Conservation (phyloP, 2,888 invertebrate species). For the Rhingia rostrata region DNA sequence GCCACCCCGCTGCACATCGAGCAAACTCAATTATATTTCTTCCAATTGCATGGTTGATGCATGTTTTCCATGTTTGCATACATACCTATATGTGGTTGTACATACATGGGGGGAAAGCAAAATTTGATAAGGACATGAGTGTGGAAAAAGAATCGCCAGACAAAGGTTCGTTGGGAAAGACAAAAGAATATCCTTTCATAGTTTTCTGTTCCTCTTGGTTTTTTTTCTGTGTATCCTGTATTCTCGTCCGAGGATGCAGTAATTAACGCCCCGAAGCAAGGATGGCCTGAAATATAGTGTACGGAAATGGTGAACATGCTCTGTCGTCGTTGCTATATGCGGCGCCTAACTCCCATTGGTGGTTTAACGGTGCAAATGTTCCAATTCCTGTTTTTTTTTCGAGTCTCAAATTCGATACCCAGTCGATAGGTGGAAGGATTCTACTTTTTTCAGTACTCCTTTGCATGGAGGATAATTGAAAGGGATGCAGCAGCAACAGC, state of each 20-base stretch:
- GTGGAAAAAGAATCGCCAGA: constrained; percentile 60
- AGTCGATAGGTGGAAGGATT: constrained; percentile 68
- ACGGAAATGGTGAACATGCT: constrained; percentile 64
- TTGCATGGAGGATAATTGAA: constrained; percentile 71
- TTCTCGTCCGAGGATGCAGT: constrained; percentile 66
- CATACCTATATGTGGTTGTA: constrained; percentile 17
- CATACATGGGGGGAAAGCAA: neutral
- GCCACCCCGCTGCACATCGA: constrained; percentile 71
- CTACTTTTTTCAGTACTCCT: constrained; percentile 38
- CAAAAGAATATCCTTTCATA: constrained; percentile 59
- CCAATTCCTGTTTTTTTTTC: constrained; percentile 27
- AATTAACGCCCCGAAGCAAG: constrained; percentile 73
- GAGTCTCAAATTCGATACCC: constrained; percentile 65
- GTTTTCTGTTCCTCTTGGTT: constrained; percentile 16
- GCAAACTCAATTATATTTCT: constrained; percentile 74
- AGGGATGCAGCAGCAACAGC: constrained; percentile 65
- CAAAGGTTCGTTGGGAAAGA: constrained; percentile 56
- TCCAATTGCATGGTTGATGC: constrained; percentile 74
- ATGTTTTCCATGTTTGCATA: constrained; percentile 73
- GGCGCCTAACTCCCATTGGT: constrained; percentile 71
- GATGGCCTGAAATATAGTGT: constrained; percentile 66
- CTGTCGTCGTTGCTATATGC: constrained; percentile 42
- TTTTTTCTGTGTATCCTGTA: neutral
- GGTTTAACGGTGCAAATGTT: constrained; percentile 68
- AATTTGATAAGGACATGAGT: constrained; percentile 66